phyloP scores from a whole-genome alignment of 1,140 invertebrate genomes.

The Trissolcus basalis region DNA sequence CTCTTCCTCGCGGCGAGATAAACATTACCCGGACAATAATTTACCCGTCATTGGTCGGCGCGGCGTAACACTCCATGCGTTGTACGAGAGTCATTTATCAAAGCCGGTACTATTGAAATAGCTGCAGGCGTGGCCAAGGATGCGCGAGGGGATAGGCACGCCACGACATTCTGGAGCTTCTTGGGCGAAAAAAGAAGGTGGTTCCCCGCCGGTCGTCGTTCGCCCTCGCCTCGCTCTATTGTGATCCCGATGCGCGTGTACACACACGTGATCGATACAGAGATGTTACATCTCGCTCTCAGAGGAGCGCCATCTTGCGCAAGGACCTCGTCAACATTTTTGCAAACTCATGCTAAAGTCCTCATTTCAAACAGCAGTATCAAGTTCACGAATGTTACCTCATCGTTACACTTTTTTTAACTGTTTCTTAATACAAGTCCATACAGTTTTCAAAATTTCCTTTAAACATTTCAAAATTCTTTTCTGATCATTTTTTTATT shows the following conservation, averaged over 20 bases:
- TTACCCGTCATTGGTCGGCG: conserved; percentile 41
- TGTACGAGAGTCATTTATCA: conserved; percentile 51
- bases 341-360: no score
- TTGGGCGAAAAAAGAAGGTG: conserved; percentile 59
- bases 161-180: conserved; percentile 53
- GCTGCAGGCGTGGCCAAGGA: conserved; percentile 60
- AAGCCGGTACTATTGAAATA: conserved; percentile 56
- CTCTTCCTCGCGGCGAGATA: conserved; percentile 24
- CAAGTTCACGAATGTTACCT: no score
- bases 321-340: no score
- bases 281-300: background rate
- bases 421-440: no score
- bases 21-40: conserved; percentile 42
- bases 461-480: no score
- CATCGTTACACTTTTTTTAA: no score
- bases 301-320: no score
- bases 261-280: background rate
- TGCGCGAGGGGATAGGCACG: conserved; percentile 55
- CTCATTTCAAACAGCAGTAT: no score
- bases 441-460: no score
- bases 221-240: conserved; percentile 44
- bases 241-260: conserved; percentile 48
- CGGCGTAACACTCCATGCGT: conserved; percentile 31
- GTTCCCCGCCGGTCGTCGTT: conserved; percentile 41
- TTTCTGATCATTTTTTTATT: no score